Percentiles rank a stretch among this genome's conserved stretches.
Conservation (phyloP, 1,140 invertebrate genomes). For the Thaumatotibia leucotreta region DNA sequence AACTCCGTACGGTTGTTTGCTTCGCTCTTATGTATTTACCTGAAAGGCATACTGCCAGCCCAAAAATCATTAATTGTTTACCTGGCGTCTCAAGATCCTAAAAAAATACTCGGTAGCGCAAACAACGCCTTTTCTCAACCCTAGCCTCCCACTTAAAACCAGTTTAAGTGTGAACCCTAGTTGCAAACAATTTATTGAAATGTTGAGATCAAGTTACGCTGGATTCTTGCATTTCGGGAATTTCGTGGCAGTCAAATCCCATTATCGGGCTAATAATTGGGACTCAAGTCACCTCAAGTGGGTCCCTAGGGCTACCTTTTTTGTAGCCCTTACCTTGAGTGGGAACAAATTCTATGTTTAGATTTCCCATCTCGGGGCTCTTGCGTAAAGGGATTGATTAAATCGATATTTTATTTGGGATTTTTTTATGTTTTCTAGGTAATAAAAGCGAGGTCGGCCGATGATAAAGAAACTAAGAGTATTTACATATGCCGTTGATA, state of each 20-base stretch:
- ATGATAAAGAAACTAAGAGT: no score
- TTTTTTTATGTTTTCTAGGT: no score
- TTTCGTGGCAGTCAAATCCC: slow-evolving; percentile 23
- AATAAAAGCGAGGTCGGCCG: no score
- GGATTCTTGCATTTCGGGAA: neutral
- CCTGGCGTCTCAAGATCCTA: neutral
- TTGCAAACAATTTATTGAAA: neutral
- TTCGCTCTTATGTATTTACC: neutral
- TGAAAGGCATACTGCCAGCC: neutral
- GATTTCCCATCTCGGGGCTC: slow-evolving; percentile 20
- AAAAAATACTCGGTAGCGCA: slow-evolving; percentile 11
- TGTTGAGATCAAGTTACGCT: neutral
- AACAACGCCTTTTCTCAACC: neutral
- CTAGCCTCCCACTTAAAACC: neutral
- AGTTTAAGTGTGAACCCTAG: neutral
- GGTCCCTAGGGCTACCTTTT: slow-evolving; percentile 31
- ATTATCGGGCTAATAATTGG: slow-evolving; percentile 44
- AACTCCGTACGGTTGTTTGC: neutral
- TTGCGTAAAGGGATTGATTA: neutral
- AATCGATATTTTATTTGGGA: no score
- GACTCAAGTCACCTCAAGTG: slow-evolving; percentile 47
- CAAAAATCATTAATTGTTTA: neutral
- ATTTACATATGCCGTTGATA: no score
- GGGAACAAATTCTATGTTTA: slow-evolving; percentile 40
- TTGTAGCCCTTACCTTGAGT: slow-evolving; percentile 26